Conservation (phyloP, 2,113 vertebrate species). For the Chrysemys picta region DNA sequence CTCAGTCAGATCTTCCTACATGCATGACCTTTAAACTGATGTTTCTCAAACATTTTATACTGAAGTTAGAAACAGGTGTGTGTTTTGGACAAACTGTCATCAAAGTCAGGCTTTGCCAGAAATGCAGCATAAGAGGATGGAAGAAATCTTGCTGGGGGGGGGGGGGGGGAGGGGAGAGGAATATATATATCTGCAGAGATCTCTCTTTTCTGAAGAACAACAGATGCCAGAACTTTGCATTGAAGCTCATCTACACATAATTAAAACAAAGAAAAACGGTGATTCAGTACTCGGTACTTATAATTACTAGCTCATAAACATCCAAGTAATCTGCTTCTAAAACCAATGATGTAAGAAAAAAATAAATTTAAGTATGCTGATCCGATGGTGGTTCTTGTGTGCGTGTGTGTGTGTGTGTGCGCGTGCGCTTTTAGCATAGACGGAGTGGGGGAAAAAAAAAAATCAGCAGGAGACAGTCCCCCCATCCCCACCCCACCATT, state of each 20-base stretch:
- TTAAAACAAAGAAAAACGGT: neutral
- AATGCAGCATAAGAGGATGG: neutral
- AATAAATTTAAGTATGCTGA: neutral
- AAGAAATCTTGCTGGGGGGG: neutral
- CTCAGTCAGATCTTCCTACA: neutral
- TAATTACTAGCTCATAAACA: neutral
- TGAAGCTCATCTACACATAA: neutral
- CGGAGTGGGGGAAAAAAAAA: neutral
- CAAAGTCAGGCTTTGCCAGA: neutral
- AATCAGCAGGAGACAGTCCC: neutral
- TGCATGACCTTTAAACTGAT: neutral
- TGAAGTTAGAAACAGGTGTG: neutral
- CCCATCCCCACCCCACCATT: no score
- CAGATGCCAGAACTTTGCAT: neutral
- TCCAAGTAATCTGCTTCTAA: neutral
- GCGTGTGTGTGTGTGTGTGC: rapidly evolving
- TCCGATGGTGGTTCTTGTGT: neutral
- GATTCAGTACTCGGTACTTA: neutral
- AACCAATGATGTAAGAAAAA: neutral
- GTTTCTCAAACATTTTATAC: neutral
- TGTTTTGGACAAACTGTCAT: neutral
- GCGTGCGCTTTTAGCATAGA: neutral
- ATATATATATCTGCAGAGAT: neutral
- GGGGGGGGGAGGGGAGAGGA: no score
- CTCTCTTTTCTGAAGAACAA: neutral